Evolutionary conservation across 2,888 invertebrate species (phyloP), one percentile per base, ranked within the genome.

Genomic region (Deroplatys truncata): DNA sequence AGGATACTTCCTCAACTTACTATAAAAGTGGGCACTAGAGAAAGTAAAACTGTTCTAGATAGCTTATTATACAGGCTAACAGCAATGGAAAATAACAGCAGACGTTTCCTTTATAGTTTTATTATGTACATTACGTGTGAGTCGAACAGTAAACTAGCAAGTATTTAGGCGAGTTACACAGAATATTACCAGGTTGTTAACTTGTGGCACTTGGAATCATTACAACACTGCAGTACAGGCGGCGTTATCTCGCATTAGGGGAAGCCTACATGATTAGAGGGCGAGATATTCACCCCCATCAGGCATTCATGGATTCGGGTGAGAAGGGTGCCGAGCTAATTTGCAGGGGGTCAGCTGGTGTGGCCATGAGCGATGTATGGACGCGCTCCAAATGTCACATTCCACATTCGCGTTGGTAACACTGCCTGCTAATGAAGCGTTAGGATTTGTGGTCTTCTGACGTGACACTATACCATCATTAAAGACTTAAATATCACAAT

Each of bases 261-360:
- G 28, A 49, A 82, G 86, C 72, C 86, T 82, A 25, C 31, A 84
- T 84, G 87, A 87, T 83, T 87, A 83, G 82, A 83, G 87, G 82
- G 82, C 35, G 31, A 15, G 87, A 87, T 87, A 87, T 72, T 72
- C 56, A 87, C 87, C 82, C 82, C 87, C 87, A 87, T 87, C 83
- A 87, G 82, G 15, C 83, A 87, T 87, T 87, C 87, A 87, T 87
- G 87, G 83, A 87, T 87, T 87, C 87, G 82, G 28, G 31, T 72
- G 29, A 86, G 82, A 72, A 82, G 86, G 86, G 86, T 83, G 83
- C 35, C 82, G 82, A 20, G 35, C 87, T 87, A 87, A 87, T 87
- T 87, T 87, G 83, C 31, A 43, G 35, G 87, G 83, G 82, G 87
- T 20, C 25, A 35, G 4, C 84, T 35, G 31, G 43, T 28, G 29